Percentiles rank a stretch among this genome's conserved stretches.
These are phyloP conservation scores for Drosophila multiciliata DNA, from an alignment of 2,888 invertebrate genomes.

Conservation along the genomic window DNA sequence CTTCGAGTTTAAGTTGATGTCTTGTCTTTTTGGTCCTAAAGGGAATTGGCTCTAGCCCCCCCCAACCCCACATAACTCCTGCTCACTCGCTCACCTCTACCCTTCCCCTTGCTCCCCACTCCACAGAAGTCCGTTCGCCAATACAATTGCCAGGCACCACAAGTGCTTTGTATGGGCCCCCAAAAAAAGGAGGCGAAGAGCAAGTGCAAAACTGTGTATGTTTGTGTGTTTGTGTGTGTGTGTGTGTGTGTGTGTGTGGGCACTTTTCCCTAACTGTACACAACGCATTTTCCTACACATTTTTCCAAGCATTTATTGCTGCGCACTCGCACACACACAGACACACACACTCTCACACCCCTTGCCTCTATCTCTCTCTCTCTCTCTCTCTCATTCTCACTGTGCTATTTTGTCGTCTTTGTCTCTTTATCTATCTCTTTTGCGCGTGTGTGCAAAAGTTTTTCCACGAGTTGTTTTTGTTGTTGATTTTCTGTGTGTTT, in stretches of 20 bases:
- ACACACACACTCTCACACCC: conserved; percentile 26
- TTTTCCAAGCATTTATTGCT: conserved; percentile 55
- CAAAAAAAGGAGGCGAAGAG: not conserved
- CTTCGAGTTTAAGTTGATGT: conserved; percentile 14
- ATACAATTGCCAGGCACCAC: conserved; percentile 58
- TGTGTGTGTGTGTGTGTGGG: conserved; percentile 12
- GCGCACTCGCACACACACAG: conserved; percentile 54
- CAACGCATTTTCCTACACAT: conserved; percentile 59
- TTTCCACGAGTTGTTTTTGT: conserved; percentile 63
- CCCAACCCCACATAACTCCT: not conserved
- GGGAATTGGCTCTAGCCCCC: conserved; percentile 10
- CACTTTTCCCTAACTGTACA: conserved; percentile 18
- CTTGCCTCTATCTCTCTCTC: not conserved
- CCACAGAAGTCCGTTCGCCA: conserved; percentile 8
- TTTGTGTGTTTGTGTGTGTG: conserved; percentile 3
- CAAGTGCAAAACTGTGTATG: not conserved
- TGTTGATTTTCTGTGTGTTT: conserved; percentile 48
- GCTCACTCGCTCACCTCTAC: not conserved
- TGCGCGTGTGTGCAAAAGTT: conserved; percentile 69
- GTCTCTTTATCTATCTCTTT: conserved; percentile 65
- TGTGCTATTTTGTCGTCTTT: conserved; percentile 50
- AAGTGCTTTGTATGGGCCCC: conserved; percentile 53
- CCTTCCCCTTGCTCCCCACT: not conserved
- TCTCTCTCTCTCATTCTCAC: conserved; percentile 6
- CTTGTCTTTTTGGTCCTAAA: conserved; percentile 16